Evolutionary conservation across 2,888 invertebrate genomes (phyloP).

Genomic region (Drosophila longiperda): DNA sequence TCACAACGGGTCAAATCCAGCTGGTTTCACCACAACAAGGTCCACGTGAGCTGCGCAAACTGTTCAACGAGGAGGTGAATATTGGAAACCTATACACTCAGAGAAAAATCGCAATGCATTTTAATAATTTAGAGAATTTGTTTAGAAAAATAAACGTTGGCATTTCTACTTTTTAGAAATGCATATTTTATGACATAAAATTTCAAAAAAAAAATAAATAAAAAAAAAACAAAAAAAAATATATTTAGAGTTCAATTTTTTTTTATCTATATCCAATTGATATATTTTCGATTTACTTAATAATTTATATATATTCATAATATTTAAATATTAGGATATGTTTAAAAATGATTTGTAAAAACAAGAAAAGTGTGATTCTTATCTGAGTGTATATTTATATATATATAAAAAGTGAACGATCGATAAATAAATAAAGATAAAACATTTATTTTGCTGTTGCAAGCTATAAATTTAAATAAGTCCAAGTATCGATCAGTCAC

Average conservation of each 20-base stretch:
- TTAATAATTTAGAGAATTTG: neutral
- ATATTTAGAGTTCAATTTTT: too few species aligned
- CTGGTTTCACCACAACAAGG: constrained; percentile 99
- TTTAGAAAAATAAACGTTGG: too few species aligned
- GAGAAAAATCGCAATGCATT: neutral
- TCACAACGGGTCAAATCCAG: constrained; percentile 99
- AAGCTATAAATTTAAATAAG: neutral
- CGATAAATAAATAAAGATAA: neutral
- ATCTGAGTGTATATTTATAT: neutral
- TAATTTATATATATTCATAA: neutral
- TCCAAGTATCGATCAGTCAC: neutral
- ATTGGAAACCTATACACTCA: neutral
- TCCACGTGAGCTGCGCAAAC: constrained; percentile 97
- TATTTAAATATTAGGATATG: neutral
- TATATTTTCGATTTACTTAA: too few species aligned
- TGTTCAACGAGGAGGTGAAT: constrained; percentile 98
- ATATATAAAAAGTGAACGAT: neutral
- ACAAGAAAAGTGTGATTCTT: too few species aligned
- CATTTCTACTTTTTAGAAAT: too few species aligned
- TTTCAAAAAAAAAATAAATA: too few species aligned
- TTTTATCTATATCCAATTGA: too few species aligned
- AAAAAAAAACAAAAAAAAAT: too few species aligned
- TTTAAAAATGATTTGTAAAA: neutral
- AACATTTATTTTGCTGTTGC: neutral
- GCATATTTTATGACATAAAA: too few species aligned